Evolutionary conservation across 1,140 invertebrate genomes (phyloP).

Genomic region (Drosophila repletoides): DNA sequence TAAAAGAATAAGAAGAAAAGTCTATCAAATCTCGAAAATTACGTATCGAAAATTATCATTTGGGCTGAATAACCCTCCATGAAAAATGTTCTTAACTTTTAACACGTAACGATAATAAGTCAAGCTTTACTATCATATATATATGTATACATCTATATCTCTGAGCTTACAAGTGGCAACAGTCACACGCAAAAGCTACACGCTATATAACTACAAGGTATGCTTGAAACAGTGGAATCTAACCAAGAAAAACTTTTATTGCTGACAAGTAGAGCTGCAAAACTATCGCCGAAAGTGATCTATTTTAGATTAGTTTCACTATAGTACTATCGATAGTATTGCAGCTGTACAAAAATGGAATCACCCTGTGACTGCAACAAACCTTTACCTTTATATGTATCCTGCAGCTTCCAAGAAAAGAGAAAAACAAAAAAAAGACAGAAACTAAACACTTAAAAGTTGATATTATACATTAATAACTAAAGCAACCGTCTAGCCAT

Average conservation of each 20-base stretch:
- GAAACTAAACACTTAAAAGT: constrained; percentile 24
- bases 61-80: background rate
- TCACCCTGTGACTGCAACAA: too few species aligned
- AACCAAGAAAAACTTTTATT: background rate
- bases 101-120: constrained; percentile 12
- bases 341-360: too few species aligned
- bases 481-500: constrained; percentile 27
- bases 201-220: constrained; percentile 21
- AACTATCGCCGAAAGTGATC: too few species aligned
- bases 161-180: constrained; percentile 30
- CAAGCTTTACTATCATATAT: constrained; percentile 38
- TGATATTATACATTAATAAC: constrained; percentile 19
- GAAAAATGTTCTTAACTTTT: background rate
- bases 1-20: background rate
- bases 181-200: constrained; percentile 30
- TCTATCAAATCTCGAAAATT: constrained; percentile 1
- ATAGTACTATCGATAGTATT: too few species aligned
- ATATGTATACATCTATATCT: constrained; percentile 31
- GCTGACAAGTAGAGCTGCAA: too few species aligned
- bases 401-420: constrained; percentile 54
- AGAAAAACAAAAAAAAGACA: constrained; percentile 4
- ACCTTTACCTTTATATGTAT: constrained; percentile 12
- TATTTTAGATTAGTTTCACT: too few species aligned
- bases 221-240: background rate
- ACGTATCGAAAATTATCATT: constrained; percentile 15